Percentiles rank a stretch among this genome's conserved stretches.
Evolutionary conservation across 2,113 vertebrate genomes (phyloP).

Genomic region (Brachypodius melanocephalos): DNA sequence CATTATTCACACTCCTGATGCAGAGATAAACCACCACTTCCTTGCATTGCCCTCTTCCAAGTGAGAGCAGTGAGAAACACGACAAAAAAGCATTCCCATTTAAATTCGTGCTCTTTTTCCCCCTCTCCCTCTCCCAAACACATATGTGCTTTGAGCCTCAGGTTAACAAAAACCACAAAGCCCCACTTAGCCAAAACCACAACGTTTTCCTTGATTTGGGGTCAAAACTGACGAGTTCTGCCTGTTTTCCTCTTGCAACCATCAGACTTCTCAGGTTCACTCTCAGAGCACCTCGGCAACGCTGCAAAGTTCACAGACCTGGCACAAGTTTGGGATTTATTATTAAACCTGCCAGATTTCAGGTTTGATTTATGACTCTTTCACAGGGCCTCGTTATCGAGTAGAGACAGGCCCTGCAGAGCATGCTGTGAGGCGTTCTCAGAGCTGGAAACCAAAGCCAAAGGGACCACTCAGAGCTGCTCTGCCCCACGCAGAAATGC

Average conservation of each 20-base stretch:
- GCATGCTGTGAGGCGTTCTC: neutral
- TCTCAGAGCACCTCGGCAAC: conserved; percentile 20
- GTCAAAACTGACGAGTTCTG: conserved; percentile 65
- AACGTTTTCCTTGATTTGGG: conserved; percentile 61
- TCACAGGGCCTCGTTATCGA: neutral
- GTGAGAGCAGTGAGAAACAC: conserved; percentile 29
- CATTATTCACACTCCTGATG: conserved; percentile 14
- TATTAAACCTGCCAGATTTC: conserved; percentile 63
- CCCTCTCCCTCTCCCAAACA: neutral
- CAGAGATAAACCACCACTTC: conserved; percentile 24
- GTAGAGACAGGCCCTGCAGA: conserved; percentile 50
- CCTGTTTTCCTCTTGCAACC: conserved; percentile 44
- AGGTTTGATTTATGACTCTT: conserved; percentile 55
- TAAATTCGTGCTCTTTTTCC: neutral
- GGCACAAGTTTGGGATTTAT: conserved; percentile 55
- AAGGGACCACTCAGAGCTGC: conserved; percentile 13
- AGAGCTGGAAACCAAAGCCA: neutral
- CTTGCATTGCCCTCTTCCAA: conserved; percentile 19
- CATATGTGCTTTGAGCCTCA: conserved; percentile 47
- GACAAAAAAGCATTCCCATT: conserved; percentile 45
- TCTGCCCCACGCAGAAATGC: neutral
- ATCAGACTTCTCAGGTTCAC: conserved; percentile 49
- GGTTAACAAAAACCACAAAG: conserved; percentile 59
- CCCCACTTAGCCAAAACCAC: conserved; percentile 57
- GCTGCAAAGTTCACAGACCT: conserved; percentile 52